Evolutionary conservation across 1,140 invertebrate species (phyloP).

Genomic region (Tyrophagus putrescentiae): DNA sequence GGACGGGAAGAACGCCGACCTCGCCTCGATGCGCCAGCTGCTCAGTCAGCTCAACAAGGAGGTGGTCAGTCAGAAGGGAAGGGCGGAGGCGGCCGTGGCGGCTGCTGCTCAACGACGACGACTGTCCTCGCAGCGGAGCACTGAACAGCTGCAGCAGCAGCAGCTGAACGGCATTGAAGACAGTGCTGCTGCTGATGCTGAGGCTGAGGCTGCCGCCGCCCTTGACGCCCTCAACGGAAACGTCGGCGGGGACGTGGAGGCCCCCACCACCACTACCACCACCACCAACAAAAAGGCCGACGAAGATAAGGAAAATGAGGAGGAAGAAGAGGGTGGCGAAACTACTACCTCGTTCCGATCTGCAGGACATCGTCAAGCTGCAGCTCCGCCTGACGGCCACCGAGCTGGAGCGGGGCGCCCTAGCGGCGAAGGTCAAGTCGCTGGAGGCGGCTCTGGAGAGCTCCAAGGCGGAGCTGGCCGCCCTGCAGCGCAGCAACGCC

Average conservation of each 20-base stretch:
- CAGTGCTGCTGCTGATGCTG: neutral
- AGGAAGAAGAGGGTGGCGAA: neutral
- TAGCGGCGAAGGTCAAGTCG: constrained; percentile 8
- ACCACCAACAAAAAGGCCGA: too few species aligned
- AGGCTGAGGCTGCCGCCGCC: neutral
- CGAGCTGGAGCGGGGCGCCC: constrained; percentile 2
- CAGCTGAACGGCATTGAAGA: too few species aligned
- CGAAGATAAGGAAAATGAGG: neutral
- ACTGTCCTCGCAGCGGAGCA: too few species aligned
- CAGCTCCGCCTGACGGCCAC: neutral
- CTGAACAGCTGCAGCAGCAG: too few species aligned
- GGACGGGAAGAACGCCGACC: neutral
- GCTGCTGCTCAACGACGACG: neutral
- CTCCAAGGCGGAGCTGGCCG: constrained; percentile 10
- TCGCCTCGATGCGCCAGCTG: constrained; percentile 6
- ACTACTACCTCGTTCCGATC: too few species aligned
- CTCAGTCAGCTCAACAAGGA: constrained; percentile 16
- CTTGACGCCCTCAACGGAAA: neutral
- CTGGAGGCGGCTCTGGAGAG: constrained; percentile 2
- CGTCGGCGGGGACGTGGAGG: neutral
- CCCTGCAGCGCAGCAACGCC: constrained; percentile 3
- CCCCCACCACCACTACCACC: neutral
- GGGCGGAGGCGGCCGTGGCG: neutral
- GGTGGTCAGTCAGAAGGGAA: neutral
- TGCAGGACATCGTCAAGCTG: constrained; percentile 15